Conservation (phyloP, 2,113 vertebrate genomes). For the Erythrolamprus reginae region DNA sequence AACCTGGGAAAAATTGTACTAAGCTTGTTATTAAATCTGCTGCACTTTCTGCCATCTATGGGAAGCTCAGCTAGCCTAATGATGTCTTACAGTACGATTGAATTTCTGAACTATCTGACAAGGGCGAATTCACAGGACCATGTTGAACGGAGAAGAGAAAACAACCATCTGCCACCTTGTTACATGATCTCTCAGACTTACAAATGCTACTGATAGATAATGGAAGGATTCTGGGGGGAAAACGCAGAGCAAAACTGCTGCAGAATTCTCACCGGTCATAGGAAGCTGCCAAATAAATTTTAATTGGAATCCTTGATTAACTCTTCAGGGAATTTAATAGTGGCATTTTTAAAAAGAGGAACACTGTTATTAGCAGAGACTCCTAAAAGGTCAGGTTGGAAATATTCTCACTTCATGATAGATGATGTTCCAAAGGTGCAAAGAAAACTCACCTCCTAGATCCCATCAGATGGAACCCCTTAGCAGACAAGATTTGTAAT, state of each 20-base stretch:
- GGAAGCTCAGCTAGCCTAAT: not conserved
- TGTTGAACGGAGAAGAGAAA: not conserved
- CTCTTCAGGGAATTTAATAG: not conserved
- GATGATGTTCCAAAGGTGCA: not conserved
- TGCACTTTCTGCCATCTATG: not conserved
- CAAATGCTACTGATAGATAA: not conserved
- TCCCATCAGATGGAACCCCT: not conserved
- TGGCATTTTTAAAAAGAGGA: not conserved
- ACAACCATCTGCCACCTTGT: not conserved
- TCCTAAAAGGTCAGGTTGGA: not conserved
- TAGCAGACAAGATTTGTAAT: not conserved
- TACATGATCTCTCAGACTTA: not conserved
- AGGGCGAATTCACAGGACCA: not conserved
- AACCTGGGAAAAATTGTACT: not conserved
- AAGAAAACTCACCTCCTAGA: not conserved
- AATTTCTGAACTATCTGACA: not conserved
- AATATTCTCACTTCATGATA: not conserved
- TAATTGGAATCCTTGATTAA: not conserved
- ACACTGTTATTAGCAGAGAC: not conserved
- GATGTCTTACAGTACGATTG: not conserved
- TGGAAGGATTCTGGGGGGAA: not conserved
- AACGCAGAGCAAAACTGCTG: not conserved
- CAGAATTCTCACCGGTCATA: not conserved
- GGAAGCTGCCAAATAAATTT: not conserved
- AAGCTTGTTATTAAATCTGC: not conserved